Evolutionary conservation across 1,140 invertebrate species (phyloP).

Genomic region (Hycleus cichorii): DNA sequence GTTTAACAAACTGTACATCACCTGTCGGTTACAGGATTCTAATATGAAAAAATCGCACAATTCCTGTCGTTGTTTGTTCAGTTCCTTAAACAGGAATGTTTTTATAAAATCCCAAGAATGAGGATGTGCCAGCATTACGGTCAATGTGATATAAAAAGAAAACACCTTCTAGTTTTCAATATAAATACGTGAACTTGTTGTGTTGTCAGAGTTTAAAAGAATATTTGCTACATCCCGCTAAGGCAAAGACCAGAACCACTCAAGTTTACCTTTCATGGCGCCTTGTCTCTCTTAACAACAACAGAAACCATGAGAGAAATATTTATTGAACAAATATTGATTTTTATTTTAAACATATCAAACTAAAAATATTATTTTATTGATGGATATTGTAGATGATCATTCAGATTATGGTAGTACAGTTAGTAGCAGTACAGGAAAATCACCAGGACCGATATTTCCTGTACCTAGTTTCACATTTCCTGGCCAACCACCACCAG

Average conservation of each 20-base stretch:
- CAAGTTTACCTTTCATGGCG: conserved; percentile 11
- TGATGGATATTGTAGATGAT: conserved; percentile 43
- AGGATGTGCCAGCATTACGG: conserved; percentile 1
- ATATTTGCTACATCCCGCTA: conserved; percentile 10
- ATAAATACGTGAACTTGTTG: conserved; percentile 11
- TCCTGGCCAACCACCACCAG: conserved; percentile 41
- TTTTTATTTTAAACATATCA: no score
- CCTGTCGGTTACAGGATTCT: no score
- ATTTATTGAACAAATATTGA: conserved; percentile 2
- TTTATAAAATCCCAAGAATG: conserved; percentile 2
- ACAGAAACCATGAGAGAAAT: conserved; percentile 7
- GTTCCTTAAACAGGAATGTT: no score
- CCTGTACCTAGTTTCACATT: conserved; percentile 46
- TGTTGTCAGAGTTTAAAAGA: conserved; percentile 1
- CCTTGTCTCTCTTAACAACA: conserved; percentile 2
- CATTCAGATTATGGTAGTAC: conserved; percentile 56
- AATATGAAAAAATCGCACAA: not conserved
- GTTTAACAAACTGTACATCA: no score
- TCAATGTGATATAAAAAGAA: no score
- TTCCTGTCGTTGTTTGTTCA: not conserved
- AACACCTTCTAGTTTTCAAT: conserved; percentile 1
- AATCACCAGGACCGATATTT: conserved; percentile 49
- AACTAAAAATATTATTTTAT: not conserved
- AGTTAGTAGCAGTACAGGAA: conserved; percentile 48
- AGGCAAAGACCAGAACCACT: conserved; percentile 11